These are phyloP conservation scores for Drosophila mimica DNA, from an alignment of 2,888 invertebrate species.

Conservation along the genomic window DNA sequence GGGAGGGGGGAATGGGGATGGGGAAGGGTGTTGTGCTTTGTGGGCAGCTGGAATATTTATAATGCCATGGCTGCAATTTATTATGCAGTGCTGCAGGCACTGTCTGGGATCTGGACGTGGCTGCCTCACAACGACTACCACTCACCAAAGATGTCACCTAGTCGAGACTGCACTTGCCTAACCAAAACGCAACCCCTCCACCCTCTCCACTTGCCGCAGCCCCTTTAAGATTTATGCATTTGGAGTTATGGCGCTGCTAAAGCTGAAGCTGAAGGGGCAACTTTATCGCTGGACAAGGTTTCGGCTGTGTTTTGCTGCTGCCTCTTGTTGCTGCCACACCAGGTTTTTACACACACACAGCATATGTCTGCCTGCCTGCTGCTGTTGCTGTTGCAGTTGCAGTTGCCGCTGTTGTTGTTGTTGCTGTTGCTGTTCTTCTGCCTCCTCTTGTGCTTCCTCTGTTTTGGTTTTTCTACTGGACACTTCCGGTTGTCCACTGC, in stretches of 20 bases:
- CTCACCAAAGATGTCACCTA: slow-evolving; percentile 81
- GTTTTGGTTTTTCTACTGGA: slow-evolving; percentile 22
- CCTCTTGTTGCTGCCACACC: slow-evolving; percentile 9
- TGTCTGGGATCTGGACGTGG: slow-evolving; percentile 41
- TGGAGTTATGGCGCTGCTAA: slow-evolving; percentile 64
- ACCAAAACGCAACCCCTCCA: slow-evolving; percentile 6
- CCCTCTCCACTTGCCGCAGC: slow-evolving; percentile 13
- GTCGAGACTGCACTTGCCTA: slow-evolving; percentile 44
- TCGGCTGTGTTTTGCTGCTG: slow-evolving; percentile 23
- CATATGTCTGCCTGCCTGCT: slow-evolving; percentile 2
- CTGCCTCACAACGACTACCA: slow-evolving; percentile 41
- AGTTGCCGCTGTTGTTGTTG: not conserved
- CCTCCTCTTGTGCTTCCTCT: slow-evolving; percentile 1
- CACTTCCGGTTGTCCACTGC: slow-evolving; percentile 71
- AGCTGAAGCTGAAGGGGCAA: slow-evolving; percentile 54
- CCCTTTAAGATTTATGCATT: slow-evolving; percentile 77
- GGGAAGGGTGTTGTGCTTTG: not conserved
- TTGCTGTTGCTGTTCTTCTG: slow-evolving; percentile 5
- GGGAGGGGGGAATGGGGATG: not conserved
- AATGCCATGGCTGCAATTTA: slow-evolving; percentile 81
- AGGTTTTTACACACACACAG: slow-evolving; percentile 11
- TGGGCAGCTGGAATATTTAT: slow-evolving; percentile 76
- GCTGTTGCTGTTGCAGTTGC: slow-evolving; percentile 8
- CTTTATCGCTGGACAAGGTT: slow-evolving; percentile 65
- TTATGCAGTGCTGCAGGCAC: slow-evolving; percentile 75